Evolutionary conservation across 2,113 vertebrate genomes (phyloP).

Genomic region (Hassar affinis): DNA sequence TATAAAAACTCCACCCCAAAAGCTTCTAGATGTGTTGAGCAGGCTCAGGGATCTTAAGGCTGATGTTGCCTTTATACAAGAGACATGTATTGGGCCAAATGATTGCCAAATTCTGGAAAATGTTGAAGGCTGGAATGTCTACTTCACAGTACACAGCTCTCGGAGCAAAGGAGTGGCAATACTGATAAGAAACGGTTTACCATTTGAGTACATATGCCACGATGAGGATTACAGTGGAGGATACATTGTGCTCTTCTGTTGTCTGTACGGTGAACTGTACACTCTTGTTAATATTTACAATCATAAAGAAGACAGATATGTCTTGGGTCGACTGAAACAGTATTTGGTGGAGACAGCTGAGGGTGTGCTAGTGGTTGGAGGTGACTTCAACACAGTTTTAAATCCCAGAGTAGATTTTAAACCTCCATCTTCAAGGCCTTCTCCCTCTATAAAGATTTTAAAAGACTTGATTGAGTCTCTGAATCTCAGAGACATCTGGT

Average conservation of each 20-base stretch:
- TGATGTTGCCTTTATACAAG: too few relatives aligned
- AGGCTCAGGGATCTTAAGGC: not conserved
- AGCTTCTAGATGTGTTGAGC: too few relatives aligned
- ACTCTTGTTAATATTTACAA: slow-evolving; percentile 55
- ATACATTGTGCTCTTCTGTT: not conserved
- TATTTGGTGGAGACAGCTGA: slow-evolving; percentile 56
- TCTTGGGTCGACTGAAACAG: slow-evolving; percentile 49
- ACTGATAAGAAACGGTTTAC: not conserved
- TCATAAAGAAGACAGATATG: slow-evolving; percentile 42
- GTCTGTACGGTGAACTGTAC: slow-evolving; percentile 30
- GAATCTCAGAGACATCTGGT: slow-evolving; percentile 35
- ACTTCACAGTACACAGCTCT: not conserved
- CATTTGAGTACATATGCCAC: not conserved
- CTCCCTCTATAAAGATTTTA: slow-evolving; percentile 8
- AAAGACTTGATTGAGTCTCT: slow-evolving; percentile 33
- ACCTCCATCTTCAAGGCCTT: not conserved
- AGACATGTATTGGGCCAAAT: not conserved
- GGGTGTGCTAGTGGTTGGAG: slow-evolving; percentile 43
- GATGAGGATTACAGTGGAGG: not conserved
- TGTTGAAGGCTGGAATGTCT: not conserved
- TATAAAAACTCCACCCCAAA: too few relatives aligned
- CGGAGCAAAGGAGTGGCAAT: not conserved
- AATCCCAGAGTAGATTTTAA: slow-evolving; percentile 32
- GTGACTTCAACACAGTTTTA: slow-evolving; percentile 42
- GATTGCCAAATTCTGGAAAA: not conserved